These are phyloP conservation scores for Epinephelus coioides DNA, from an alignment of 2,797 vertebrate genomes.

Conservation along the genomic window DNA sequence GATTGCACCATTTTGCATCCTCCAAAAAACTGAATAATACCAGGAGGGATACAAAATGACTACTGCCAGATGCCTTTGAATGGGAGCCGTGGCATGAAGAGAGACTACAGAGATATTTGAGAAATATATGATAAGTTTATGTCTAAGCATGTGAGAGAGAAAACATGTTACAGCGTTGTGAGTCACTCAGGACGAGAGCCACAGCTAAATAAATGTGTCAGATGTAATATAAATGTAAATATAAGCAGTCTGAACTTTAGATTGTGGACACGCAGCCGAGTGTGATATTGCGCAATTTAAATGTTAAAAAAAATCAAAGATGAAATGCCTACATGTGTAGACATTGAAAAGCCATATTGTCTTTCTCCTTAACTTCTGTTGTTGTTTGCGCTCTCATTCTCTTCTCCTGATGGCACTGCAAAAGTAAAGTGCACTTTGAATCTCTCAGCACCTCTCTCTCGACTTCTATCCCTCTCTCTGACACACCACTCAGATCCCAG, in stretches of 20 bases:
- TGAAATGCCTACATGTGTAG: constrained; percentile 58
- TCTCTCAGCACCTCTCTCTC: constrained; percentile 25
- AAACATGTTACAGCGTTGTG: constrained; percentile 18
- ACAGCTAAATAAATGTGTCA: constrained; percentile 37
- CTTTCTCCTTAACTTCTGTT: constrained; percentile 48
- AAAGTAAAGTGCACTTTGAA: constrained; percentile 71
- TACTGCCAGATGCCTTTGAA: constrained; percentile 61
- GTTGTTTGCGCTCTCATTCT: constrained; percentile 44
- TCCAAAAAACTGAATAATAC: constrained; percentile 39
- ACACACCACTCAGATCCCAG: constrained; percentile 23
- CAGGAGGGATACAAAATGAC: constrained; percentile 42
- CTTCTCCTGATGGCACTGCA: constrained; percentile 49
- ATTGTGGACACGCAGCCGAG: constrained; percentile 25
- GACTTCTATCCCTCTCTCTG: constrained; percentile 47
- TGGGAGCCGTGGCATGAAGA: constrained; percentile 51
- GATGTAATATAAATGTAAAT: constrained; percentile 71
- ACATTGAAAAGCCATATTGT: constrained; percentile 80
- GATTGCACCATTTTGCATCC: constrained; percentile 42
- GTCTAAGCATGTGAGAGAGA: constrained; percentile 41
- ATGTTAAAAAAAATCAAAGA: constrained; percentile 68
- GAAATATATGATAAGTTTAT: constrained; percentile 43
- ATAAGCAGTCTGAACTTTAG: constrained; percentile 25
- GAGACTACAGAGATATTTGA: constrained; percentile 54
- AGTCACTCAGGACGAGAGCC: constrained; percentile 53
- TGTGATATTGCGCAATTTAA: constrained; percentile 7